Base-by-base conservation (phyloP, 2,888 invertebrate genomes). In the Diogma glabrata region DNA sequence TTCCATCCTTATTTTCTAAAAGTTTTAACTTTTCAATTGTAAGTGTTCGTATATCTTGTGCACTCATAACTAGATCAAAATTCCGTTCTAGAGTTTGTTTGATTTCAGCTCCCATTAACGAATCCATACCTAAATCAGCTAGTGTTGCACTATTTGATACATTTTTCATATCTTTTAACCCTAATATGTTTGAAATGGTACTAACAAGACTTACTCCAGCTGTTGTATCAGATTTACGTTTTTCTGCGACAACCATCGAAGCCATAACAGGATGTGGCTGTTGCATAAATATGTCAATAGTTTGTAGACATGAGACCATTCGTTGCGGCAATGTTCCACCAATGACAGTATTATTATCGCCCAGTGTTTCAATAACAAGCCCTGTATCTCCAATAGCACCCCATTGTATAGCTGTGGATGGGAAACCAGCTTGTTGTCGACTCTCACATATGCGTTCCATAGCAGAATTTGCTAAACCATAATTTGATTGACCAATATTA, bases 341-440 rank as follows among this genome's bases (percentile, higher is more conserved):
- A 58, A 97, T 86, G 60, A 90, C 90, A 0, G 87, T 84, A 49
- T 92, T 89, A 69, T 93, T 94, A 57, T 78, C 82, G 46, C 91
- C 88, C 80, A 94, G 86, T 46, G 83, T 86, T 62, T 94, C 92
- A 63, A 89, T 72, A 54, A 97, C 80, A 52, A 97, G 77, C 50
- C 97, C 97, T 38, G 95, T 95, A 68, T 99, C 97, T 52, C 95
- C 97, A 63, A 99, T 89, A 54, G 96, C 97, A 58, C 99, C 99
- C 97, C 97, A 99, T 71, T 99, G 97, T 60, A 99, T 89, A 38
- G 96, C 93, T 48, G 85, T 64, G 33, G 79, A 96, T 22, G 94
- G 93, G 58, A 93, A 76, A 45, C 93, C 92, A 61, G 81, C 84
- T 36, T 75, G 77, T 70, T 84, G 86, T 52, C 94, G 80, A 54